Base-by-base conservation (phyloP, 2,888 invertebrate genomes). In the Metalampra italica region DNA sequence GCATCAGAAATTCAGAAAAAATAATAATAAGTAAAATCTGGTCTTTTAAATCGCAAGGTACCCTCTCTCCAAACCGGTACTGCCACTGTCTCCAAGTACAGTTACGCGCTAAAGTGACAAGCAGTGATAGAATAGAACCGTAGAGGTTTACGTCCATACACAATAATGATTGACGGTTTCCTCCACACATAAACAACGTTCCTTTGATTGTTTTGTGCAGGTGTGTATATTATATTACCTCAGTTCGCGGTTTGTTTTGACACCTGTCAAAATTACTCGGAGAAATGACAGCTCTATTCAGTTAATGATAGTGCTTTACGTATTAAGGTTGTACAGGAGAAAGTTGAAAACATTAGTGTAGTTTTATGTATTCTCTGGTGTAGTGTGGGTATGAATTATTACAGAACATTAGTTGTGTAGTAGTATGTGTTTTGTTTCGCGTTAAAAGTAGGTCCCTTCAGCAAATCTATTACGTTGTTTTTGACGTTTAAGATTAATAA, bases 111-210 rank as follows among this genome's bases (percentile, higher is more conserved):
- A 29, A 43, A 43, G 55, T 57, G 64, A 64, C 59, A 55, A 52
- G 62, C 62, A 61, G 56, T 65, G 68, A 68, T 67, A 66, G 64
- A n/a, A n/a, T n/a, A n/a, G n/a, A n/a, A 64, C 59, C 52, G 62
- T 63, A 39, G 39, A 13, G 39, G n/a, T 11, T 11, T 2, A 1
- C 34, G 8, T 11, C 9, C 34, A 34, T 7, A 34, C 34, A 34
- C 9, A 34, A 34, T 34, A 34, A 8, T 40, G 15, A 40, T 14
- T 15, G 36, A 36, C 36, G n/a, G 43, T 47, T 47, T 43, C 47
- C 47, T 47, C 38, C 12, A 47, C 30, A 29, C 43, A n/a, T 36
- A 36, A n/a, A n/a, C n/a, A 36, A 36, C n/a, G n/a, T 3, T 36
- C 3, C 36, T 36, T 45, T 38, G 38, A 38, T 37, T 45, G 29